Percentiles rank a stretch among this genome's conserved stretches.
Evolutionary conservation across 2,888 invertebrate genomes (phyloP).

Genomic region (Tipula vernalis): DNA sequence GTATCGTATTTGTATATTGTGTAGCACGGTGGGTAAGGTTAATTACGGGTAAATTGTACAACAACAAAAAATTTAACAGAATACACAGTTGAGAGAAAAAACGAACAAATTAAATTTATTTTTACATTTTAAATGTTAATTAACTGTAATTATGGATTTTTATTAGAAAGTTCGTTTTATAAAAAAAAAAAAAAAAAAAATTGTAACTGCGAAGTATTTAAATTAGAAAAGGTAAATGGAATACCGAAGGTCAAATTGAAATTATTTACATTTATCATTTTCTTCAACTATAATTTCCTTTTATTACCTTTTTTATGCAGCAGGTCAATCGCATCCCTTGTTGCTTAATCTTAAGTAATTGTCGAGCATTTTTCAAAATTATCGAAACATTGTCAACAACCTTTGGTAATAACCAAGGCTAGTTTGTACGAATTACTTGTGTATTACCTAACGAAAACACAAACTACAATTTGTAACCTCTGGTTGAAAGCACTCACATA

Average conservation of each 20-base stretch:
- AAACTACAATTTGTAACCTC: too few species aligned
- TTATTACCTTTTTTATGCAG: too few species aligned
- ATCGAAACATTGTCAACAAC: too few species aligned
- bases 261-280: background rate
- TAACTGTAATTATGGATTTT: slow-evolving; percentile 4
- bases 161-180: background rate
- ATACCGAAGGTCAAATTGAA: background rate
- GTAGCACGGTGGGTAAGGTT: background rate
- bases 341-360: too few species aligned
- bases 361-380: too few species aligned
- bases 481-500: too few species aligned
- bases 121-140: background rate
- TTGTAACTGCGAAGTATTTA: background rate
- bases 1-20: background rate
- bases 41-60: background rate
- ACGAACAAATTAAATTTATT: background rate
- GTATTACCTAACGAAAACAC: too few species aligned
- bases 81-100: background rate
- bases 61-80: background rate
- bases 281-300: too few species aligned
- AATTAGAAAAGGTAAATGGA: background rate
- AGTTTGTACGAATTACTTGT: too few species aligned
- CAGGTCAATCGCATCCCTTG: too few species aligned
- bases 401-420: too few species aligned
- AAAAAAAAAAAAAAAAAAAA: too few species aligned